Conservation (phyloP, 2,888 invertebrate genomes). For the Microchrysa polita region DNA sequence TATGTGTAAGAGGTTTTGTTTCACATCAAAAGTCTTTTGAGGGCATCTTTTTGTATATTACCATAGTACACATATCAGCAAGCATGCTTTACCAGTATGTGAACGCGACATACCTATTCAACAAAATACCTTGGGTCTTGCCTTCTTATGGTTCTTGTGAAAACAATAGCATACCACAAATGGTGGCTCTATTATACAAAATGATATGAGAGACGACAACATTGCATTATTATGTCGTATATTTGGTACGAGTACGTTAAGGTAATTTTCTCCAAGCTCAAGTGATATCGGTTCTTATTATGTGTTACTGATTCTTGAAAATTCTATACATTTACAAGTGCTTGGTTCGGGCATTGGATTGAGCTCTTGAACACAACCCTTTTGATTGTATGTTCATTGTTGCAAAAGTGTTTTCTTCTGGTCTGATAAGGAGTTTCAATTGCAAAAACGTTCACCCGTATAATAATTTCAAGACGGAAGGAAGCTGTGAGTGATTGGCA, state of each 20-base stretch:
- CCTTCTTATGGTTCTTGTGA: not conserved
- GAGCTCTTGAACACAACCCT: not conserved
- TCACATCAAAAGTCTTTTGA: not conserved
- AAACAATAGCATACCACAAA: not conserved
- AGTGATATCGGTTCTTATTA: conserved; percentile 2
- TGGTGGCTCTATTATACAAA: not conserved
- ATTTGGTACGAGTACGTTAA: not conserved
- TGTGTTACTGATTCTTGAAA: conserved; percentile 2
- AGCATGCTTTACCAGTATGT: not conserved
- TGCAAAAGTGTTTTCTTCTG: conserved; percentile 2
- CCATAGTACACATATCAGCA: conserved; percentile 4
- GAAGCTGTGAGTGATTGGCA: not conserved
- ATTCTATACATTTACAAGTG: not conserved
- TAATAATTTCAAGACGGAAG: conserved; percentile 38
- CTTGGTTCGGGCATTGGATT: no score
- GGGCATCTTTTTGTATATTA: conserved; percentile 1
- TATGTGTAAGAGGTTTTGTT: conserved; percentile 34
- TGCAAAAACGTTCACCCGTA: conserved; percentile 30
- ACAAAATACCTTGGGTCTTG: not conserved
- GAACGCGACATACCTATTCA: no score
- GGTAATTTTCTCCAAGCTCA: not conserved
- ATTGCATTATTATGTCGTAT: no score
- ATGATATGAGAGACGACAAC: not conserved
- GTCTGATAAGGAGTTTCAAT: conserved; percentile 28
- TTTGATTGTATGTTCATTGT: conserved; percentile 7